phyloP scores from a whole-genome alignment of 2,113 vertebrate species.

The Nasalis larvatus region DNA sequence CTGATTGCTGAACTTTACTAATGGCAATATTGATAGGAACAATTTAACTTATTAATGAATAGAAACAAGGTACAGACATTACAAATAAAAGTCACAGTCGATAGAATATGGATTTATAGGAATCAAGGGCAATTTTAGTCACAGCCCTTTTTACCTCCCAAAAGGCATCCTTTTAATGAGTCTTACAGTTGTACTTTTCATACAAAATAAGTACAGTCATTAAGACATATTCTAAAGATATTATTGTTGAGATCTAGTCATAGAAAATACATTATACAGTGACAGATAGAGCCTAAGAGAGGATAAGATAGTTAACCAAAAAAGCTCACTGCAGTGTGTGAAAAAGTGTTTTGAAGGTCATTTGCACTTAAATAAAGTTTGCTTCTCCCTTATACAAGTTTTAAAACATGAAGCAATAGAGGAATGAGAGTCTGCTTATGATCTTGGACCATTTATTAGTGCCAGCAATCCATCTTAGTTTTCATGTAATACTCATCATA shows the following conservation, averaged over 20 bases:
- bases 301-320: neutral
- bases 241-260: neutral
- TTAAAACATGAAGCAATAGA: neutral
- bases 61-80: neutral
- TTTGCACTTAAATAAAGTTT: constrained; percentile 54
- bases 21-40: constrained; percentile 24
- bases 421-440: neutral
- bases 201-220: neutral
- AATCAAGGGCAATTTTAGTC: neutral
- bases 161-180: neutral
- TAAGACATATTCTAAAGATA: constrained; percentile 38
- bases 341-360: constrained; percentile 46
- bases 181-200: neutral
- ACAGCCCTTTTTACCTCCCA: neutral
- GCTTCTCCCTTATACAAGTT: neutral
- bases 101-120: neutral
- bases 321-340: neutral
- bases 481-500: neutral
- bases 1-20: constrained; percentile 27
- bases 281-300: neutral
- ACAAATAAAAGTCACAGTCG: neutral
- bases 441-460: neutral
- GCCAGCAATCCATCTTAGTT: neutral
- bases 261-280: neutral
- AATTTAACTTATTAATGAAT: constrained; percentile 4